phyloP scores from a whole-genome alignment of 2,888 invertebrate genomes.

The Epinotia nisella region DNA sequence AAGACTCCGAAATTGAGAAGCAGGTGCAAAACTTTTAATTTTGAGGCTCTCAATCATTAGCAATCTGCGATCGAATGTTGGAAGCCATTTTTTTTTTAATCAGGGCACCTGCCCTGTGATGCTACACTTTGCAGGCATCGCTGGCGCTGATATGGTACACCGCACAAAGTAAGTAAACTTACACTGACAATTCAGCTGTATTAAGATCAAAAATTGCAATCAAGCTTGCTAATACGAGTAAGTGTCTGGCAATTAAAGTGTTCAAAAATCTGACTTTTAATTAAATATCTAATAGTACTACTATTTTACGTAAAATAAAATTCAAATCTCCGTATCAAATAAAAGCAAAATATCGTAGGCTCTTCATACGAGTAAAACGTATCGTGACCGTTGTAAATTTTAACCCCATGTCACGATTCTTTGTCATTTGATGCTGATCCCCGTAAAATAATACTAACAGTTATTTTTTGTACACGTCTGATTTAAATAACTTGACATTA shows the following conservation, averaged over 20 bases:
- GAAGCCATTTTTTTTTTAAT: conserved; percentile 28
- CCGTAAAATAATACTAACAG: neutral
- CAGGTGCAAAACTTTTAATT: conserved; percentile 41
- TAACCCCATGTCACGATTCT: neutral
- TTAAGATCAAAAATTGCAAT: neutral
- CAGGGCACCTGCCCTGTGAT: conserved; percentile 39
- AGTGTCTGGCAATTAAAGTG: too few species aligned
- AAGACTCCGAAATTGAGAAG: conserved; percentile 19
- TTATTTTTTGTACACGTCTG: neutral
- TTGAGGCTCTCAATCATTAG: conserved; percentile 37
- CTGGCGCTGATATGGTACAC: conserved; percentile 5
- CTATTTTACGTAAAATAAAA: too few species aligned
- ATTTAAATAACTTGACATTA: neutral
- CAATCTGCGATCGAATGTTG: conserved; percentile 41
- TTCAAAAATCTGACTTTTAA: too few species aligned
- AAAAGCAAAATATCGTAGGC: too few species aligned
- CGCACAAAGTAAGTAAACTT: conserved; percentile 7
- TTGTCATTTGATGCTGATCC: neutral
- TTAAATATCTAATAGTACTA: too few species aligned
- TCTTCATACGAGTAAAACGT: neutral
- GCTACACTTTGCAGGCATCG: conserved; percentile 13
- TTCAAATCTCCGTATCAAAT: too few species aligned
- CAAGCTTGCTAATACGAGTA: neutral
- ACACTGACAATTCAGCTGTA: neutral
- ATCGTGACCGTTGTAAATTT: neutral